phyloP scores from a whole-genome alignment of 2,888 invertebrate genomes.

The Clanis bilineata region DNA sequence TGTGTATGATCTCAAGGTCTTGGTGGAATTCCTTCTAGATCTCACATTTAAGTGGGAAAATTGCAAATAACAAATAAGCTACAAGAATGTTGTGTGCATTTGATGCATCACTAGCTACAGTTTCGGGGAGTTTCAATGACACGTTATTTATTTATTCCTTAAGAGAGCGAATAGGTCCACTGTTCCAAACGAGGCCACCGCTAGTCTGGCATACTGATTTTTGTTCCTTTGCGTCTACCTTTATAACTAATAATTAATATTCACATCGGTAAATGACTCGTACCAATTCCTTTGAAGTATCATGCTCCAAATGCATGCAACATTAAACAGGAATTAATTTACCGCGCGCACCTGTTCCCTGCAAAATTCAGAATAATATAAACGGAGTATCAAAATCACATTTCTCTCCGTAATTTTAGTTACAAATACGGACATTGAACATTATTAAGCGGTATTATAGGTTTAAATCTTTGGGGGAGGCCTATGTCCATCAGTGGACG shows the following conservation, averaged over 20 bases:
- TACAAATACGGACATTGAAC: not conserved
- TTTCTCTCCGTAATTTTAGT: not conserved
- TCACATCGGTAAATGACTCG: not conserved
- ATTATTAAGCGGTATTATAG: no score
- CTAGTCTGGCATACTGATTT: not conserved
- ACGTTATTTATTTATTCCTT: no score
- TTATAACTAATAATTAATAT: not conserved
- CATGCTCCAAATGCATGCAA: not conserved
- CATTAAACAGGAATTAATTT: constrained; percentile 2
- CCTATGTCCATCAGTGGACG: no score
- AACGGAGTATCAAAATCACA: not conserved
- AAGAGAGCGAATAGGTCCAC: no score
- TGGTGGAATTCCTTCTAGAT: no score
- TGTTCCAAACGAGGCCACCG: not conserved
- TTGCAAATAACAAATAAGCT: no score
- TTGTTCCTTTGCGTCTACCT: not conserved
- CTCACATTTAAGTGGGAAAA: no score
- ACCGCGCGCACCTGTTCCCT: constrained; percentile 6
- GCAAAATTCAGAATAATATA: not conserved
- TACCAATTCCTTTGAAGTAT: constrained; percentile 1
- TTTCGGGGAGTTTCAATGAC: no score
- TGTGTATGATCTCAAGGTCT: no score
- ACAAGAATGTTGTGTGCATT: no score
- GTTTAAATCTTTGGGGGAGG: not conserved
- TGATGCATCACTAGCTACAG: no score